Evolutionary conservation across 2,113 vertebrate species (phyloP).

Genomic region (Stegostoma tigrinum): DNA sequence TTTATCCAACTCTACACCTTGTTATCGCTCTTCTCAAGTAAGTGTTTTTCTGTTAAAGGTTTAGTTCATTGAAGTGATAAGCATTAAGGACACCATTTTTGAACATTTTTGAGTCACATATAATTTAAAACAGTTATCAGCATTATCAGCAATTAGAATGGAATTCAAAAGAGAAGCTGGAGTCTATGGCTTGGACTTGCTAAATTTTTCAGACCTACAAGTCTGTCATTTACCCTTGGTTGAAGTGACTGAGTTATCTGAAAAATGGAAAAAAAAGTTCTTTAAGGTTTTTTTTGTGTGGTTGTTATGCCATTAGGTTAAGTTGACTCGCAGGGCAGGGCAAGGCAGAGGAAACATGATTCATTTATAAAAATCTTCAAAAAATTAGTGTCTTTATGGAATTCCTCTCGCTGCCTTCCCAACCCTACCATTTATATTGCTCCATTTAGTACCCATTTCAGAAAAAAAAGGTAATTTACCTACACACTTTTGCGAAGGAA

Average conservation of each 20-base stretch:
- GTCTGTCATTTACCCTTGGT: neutral
- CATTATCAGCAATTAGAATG: neutral
- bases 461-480: neutral
- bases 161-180: neutral
- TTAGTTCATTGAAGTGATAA: neutral
- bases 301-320: neutral
- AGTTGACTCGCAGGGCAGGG: neutral
- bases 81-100: neutral
- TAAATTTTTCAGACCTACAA: neutral
- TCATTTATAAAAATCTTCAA: slow-evolving; percentile 4
- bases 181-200: neutral
- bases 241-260: neutral
- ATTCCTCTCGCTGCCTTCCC: neutral
- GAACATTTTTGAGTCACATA: neutral
- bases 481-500: neutral
- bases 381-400: neutral
- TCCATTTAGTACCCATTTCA: neutral
- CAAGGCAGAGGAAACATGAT: neutral
- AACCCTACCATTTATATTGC: neutral
- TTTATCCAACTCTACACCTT: too few species aligned
- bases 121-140: neutral
- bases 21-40: neutral
- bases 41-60: neutral
- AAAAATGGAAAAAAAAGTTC: neutral
- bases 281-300: neutral